Evolutionary conservation across 2,797 vertebrate genomes (phyloP).

Genomic region (Urosaurus nigricauda): DNA sequence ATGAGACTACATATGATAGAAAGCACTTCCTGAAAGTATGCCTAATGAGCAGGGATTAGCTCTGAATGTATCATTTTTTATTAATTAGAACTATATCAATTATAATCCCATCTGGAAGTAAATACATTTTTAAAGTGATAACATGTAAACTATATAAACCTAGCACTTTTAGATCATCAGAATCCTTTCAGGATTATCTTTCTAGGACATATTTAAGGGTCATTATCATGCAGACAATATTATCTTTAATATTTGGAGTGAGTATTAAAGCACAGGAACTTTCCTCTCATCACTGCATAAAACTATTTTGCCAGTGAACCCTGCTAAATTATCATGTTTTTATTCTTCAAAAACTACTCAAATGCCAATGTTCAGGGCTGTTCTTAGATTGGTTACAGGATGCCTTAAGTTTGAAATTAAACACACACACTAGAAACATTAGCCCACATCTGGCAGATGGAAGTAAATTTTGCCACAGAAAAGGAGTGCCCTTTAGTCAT

Average conservation of each 20-base stretch:
- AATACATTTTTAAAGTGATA: conserved; percentile 38
- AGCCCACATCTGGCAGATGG: neutral
- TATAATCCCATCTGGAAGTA: conserved; percentile 50
- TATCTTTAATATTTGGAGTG: conserved; percentile 51
- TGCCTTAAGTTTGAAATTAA: conserved; percentile 39
- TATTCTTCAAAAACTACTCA: conserved; percentile 21
- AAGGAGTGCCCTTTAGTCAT: neutral
- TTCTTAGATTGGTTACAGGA: conserved; percentile 16
- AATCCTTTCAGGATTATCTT: conserved; percentile 41
- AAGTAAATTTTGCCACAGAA: neutral
- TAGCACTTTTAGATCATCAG: conserved; percentile 67
- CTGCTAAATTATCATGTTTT: neutral
- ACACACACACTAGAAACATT: neutral
- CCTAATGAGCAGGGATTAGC: conserved; percentile 62
- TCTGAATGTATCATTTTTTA: conserved; percentile 63
- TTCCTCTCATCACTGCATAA: conserved; percentile 51
- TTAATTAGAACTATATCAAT: conserved; percentile 58
- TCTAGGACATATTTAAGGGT: conserved; percentile 45
- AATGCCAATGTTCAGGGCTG: conserved; percentile 29
- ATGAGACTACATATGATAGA: neutral
- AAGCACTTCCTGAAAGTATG: conserved; percentile 29
- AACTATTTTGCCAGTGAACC: conserved; percentile 42
- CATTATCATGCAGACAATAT: neutral
- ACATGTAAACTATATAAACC: conserved; percentile 46
- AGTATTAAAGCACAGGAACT: conserved; percentile 40